Evolutionary conservation across 2,797 vertebrate species (phyloP).

Genomic region (Oryzias sinensis): DNA sequence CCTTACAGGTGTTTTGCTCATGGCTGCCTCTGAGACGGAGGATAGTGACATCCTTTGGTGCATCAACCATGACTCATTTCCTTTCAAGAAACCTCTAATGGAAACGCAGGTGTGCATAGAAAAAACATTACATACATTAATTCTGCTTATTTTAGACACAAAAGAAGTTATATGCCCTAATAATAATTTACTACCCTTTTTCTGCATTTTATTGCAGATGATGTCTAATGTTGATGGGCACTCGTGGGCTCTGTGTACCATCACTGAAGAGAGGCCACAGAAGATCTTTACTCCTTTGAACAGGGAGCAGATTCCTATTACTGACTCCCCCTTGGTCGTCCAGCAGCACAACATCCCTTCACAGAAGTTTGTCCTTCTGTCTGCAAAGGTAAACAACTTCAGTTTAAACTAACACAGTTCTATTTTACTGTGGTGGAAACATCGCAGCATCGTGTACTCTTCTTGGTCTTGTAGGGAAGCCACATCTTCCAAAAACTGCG

Average conservation of each 20-base stretch:
- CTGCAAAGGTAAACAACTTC: constrained; percentile 86
- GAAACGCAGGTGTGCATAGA: constrained; percentile 88
- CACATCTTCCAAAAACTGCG: constrained; percentile 96
- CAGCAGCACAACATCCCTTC: constrained; percentile 91
- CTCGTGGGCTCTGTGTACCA: constrained; percentile 92
- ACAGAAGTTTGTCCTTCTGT: constrained; percentile 93
- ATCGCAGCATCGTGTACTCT: not conserved
- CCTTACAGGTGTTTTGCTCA: constrained; percentile 85
- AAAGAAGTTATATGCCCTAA: not conserved
- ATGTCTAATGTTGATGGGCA: constrained; percentile 91
- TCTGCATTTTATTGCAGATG: constrained; percentile 77
- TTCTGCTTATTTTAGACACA: no score
- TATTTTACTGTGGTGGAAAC: not conserved
- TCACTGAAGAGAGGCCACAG: constrained; percentile 81
- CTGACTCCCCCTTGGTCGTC: constrained; percentile 91
- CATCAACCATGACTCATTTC: constrained; percentile 95
- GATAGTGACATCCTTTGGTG: constrained; percentile 97
- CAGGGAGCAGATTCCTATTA: constrained; percentile 88
- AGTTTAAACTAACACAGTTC: not conserved
- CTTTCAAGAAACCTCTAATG: constrained; percentile 96
- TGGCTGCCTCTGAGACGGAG: constrained; percentile 95
- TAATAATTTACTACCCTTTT: not conserved
- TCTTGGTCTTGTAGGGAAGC: constrained; percentile 82
- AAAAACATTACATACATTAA: not conserved
- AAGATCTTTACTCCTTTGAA: constrained; percentile 89